These are phyloP conservation scores for Tragulus kanchil DNA, from an alignment of 2,113 vertebrate genomes.

Conservation along the genomic window DNA sequence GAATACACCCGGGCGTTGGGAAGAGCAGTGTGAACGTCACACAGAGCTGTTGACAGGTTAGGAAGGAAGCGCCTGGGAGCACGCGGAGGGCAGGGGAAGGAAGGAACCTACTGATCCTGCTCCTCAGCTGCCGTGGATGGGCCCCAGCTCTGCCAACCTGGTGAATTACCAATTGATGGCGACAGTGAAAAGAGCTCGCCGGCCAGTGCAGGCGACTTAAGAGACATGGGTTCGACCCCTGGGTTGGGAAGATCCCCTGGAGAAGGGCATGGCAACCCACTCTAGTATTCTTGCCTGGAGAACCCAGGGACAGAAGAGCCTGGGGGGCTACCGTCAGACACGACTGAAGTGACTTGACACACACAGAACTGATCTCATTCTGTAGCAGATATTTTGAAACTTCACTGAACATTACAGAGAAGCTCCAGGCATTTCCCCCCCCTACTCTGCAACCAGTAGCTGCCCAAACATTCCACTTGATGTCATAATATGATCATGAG, in stretches of 20 bases:
- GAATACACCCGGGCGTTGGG: neutral
- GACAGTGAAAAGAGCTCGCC: neutral
- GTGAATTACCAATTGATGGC: neutral
- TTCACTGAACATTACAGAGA: neutral
- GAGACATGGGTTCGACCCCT: neutral
- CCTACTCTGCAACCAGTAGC: neutral
- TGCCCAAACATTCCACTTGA: neutral
- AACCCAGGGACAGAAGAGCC: neutral
- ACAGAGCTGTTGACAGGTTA: neutral
- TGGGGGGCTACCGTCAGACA: neutral
- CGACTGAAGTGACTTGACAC: neutral
- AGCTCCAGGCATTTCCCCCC: neutral
- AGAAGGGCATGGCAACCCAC: neutral
- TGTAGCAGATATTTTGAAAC: neutral
- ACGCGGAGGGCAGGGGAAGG: neutral
- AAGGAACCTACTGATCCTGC: rapidly evolving
- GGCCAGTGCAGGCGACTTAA: neutral
- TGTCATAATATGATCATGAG: neutral
- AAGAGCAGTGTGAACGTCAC: neutral
- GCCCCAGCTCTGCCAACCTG: neutral
- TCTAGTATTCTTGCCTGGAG: neutral
- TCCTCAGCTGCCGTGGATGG: rapidly evolving
- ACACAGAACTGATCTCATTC: neutral
- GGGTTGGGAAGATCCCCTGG: neutral
- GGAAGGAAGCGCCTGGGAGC: neutral